Conservation (phyloP, 2,113 vertebrate genomes). For the Pyrgilauda ruficollis region DNA sequence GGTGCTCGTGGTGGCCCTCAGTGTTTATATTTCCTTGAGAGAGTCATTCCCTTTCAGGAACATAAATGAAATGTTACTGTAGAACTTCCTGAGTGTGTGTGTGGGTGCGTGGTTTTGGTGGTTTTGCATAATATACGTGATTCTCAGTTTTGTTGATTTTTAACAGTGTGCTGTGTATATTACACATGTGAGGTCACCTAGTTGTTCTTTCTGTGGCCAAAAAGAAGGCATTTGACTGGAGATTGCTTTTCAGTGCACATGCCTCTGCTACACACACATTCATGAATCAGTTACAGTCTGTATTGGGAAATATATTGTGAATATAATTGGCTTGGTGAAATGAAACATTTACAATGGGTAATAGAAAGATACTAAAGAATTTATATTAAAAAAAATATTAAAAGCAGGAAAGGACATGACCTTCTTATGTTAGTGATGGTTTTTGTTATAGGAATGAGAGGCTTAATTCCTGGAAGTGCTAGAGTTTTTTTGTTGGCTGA, state of each 20-base stretch:
- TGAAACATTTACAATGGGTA: background rate
- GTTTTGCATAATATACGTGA: background rate
- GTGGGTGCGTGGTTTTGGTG: background rate
- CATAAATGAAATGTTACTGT: background rate
- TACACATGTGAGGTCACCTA: background rate
- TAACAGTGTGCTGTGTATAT: background rate
- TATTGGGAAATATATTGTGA: background rate
- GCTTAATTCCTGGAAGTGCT: constrained; percentile 60
- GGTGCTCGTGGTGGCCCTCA: background rate
- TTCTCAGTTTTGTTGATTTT: background rate
- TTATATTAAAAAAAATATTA: background rate
- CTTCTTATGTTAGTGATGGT: background rate
- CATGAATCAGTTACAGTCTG: background rate
- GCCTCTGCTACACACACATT: background rate
- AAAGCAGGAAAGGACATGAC: constrained; percentile 7
- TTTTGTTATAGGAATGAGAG: constrained; percentile 44
- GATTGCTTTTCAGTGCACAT: background rate
- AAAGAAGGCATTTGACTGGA: background rate
- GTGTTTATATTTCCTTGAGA: background rate
- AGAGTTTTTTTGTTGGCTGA: constrained; percentile 30
- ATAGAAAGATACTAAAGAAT: background rate
- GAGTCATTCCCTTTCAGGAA: background rate
- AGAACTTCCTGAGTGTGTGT: background rate
- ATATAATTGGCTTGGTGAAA: constrained; percentile 2
- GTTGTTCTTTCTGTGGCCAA: background rate